A percentile compares a stretch with the other conserved stretches of the same genome.
Evolutionary conservation across 2,888 invertebrate species (phyloP).

Genomic region (Trichacis sp.): DNA sequence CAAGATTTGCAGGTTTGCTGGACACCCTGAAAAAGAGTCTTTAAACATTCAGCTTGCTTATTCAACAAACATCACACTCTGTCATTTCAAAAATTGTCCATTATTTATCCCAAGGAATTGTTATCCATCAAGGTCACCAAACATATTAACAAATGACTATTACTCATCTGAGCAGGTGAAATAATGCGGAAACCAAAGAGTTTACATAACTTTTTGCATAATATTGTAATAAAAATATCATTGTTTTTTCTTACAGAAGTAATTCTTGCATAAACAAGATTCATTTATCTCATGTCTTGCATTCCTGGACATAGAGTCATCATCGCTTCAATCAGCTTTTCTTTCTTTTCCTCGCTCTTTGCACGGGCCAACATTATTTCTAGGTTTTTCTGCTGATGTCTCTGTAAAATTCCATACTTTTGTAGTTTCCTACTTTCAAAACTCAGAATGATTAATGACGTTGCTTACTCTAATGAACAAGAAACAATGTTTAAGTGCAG

Average conservation of each 20-base stretch:
- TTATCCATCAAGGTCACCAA: background rate
- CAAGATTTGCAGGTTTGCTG: no score
- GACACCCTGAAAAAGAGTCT: no score
- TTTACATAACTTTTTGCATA: background rate
- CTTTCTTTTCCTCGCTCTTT: slow-evolving; percentile 75
- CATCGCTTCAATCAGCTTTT: slow-evolving; percentile 70
- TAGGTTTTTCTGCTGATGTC: slow-evolving; percentile 76
- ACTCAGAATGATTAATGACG: no score
- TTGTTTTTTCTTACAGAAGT: background rate
- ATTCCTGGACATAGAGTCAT: slow-evolving; percentile 60
- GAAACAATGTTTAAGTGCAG: slow-evolving; percentile 84
- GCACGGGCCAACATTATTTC: slow-evolving; percentile 75
- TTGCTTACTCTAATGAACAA: slow-evolving; percentile 73
- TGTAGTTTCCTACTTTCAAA: no score
- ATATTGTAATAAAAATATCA: background rate
- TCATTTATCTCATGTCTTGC: slow-evolving; percentile 52
- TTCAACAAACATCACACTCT: no score
- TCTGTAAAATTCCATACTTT: slow-evolving; percentile 61
- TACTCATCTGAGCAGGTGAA: background rate
- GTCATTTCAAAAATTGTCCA: no score
- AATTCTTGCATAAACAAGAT: background rate
- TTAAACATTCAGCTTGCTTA: no score
- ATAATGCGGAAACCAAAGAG: background rate
- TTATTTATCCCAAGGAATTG: background rate
- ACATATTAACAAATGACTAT: background rate